phyloP scores from a whole-genome alignment of 2,888 invertebrate species.

The Dolomedes plantarius region DNA sequence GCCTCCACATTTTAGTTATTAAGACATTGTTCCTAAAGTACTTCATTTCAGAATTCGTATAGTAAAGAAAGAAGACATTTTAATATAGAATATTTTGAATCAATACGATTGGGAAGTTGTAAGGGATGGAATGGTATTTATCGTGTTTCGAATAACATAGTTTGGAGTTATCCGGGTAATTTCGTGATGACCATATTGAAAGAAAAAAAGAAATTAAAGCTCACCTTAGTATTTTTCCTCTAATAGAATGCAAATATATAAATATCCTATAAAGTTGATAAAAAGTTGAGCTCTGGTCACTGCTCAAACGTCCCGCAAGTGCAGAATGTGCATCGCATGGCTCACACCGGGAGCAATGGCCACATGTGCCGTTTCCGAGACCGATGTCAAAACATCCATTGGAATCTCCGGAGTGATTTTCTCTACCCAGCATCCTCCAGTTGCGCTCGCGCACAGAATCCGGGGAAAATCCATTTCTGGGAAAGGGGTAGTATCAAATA shows the following conservation, averaged over 20 bases:
- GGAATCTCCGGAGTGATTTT: neutral
- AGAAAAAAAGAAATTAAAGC: no score
- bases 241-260: neutral
- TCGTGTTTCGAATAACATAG: no score
- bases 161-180: no score
- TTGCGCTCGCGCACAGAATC: neutral
- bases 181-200: no score
- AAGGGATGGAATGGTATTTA: no score
- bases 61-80: no score
- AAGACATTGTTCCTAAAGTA: no score
- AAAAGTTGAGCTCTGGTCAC: neutral
- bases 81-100: no score
- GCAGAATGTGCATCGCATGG: neutral
- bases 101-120: no score
- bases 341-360: neutral
- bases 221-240: no score
- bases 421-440: neutral
- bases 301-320: neutral
- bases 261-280: conserved; percentile 7
- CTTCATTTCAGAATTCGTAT: no score
- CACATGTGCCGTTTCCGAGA: neutral
- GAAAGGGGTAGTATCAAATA: neutral
- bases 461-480: neutral
- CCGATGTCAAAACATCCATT: conserved; percentile 11
- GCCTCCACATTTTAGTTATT: no score